phyloP scores from a whole-genome alignment of 2,888 invertebrate species.

The Odontocolon sp. region DNA sequence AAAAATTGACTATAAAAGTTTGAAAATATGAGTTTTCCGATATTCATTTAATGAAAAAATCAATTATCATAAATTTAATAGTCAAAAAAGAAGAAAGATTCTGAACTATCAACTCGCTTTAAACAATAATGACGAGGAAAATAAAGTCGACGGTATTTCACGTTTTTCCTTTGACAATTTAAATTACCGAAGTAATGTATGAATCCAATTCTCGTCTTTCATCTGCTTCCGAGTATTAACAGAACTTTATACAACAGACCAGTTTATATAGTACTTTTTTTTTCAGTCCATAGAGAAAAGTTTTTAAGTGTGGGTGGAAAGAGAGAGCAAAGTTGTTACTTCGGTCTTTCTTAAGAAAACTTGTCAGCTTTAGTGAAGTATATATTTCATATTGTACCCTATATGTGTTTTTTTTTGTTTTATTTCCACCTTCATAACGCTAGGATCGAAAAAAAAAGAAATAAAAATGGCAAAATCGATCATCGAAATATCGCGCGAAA shows the following conservation, averaged over 20 bases:
- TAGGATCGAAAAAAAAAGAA: constrained; percentile 12
- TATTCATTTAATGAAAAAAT: no score
- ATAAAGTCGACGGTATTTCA: not conserved
- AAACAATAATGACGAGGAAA: not conserved
- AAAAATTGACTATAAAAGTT: no score
- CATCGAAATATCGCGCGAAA: constrained; percentile 34
- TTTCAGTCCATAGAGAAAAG: constrained; percentile 26
- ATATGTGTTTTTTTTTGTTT: constrained; percentile 17
- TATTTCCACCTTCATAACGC: not conserved
- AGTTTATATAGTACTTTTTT: no score
- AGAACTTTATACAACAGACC: no score
- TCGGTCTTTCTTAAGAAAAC: constrained; percentile 13
- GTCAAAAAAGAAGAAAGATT: no score
- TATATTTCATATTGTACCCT: constrained; percentile 48
- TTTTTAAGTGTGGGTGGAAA: constrained; percentile 4
- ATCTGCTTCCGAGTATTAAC: constrained; percentile 1
- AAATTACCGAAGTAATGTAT: not conserved
- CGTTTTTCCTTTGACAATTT: not conserved
- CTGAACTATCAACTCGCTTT: no score
- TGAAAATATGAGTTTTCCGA: no score
- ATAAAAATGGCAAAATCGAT: constrained; percentile 20
- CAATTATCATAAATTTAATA: no score
- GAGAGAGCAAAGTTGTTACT: constrained; percentile 20
- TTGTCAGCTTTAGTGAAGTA: constrained; percentile 29
- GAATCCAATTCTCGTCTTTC: constrained; percentile 16